Evolutionary conservation across 2,888 invertebrate genomes (phyloP).

Genomic region (Hydroisotoma schaefferi): DNA sequence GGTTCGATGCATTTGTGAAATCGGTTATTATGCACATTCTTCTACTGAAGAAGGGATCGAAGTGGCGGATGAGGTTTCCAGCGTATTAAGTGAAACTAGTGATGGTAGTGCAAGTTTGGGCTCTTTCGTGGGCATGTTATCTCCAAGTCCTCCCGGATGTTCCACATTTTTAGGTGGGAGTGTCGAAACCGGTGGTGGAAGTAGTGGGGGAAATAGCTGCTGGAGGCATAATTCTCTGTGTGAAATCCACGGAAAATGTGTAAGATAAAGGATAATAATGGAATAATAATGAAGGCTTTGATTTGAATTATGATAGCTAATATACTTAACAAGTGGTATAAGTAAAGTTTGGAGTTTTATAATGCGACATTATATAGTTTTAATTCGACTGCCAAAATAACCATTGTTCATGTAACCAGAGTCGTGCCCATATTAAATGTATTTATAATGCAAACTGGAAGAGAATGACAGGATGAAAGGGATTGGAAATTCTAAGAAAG

Average conservation of each 20-base stretch:
- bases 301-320: background rate
- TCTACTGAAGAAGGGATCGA: background rate
- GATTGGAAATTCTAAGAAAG: too few species aligned
- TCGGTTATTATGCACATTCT: too few species aligned
- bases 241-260: slow-evolving; percentile 33
- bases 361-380: too few species aligned
- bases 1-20: slow-evolving; percentile 20
- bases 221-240: slow-evolving; percentile 32
- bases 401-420: too few species aligned
- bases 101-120: background rate
- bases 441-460: too few species aligned
- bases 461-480: too few species aligned
- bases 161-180: background rate
- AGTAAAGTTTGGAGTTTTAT: background rate
- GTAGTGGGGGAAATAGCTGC: slow-evolving; percentile 22
- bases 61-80: slow-evolving; percentile 4
- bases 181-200: slow-evolving; percentile 17
- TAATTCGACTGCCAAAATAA: too few species aligned
- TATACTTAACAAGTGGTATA: background rate
- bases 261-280: slow-evolving; percentile 22
- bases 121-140: background rate
- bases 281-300: background rate
- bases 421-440: too few species aligned
- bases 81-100: slow-evolving; percentile 16
- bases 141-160: background rate